Base-by-base conservation (phyloP, 2,797 vertebrate genomes). In the Macropodus opercularis region DNA sequence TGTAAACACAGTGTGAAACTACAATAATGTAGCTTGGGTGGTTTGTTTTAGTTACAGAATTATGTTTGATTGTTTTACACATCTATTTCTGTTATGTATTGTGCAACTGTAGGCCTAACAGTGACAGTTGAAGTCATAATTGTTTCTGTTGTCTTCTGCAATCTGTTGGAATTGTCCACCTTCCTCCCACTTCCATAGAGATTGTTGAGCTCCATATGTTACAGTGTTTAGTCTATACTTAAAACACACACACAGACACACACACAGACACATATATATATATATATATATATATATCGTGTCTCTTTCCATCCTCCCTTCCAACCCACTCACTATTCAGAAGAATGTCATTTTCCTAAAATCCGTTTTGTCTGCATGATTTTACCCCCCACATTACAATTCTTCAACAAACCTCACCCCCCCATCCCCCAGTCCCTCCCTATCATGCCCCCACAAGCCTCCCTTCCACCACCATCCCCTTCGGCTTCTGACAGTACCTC, bases 401-500 rank as follows among this genome's bases (percentile, higher is more conserved):
- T 80, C 59, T 82, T 76, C 64, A 78, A 70, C 71, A 35, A 67
- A 64, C 56, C 68, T 68, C 23, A 48, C 52, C 10, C 10, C 51
- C 50, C n/a, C n/a, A n/a, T 67, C 31, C 39, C 34, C 23, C 1
- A 4, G 36, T 72, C 66, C 71, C 79, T 63, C 75, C 61, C 58
- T 15, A 14, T 54, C 32, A n/a, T 74, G 35, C 67, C 69, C 73
- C 62, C 15, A 3, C 53, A 69, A 64, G 59, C 75, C 68, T 63
- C 42, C 65, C 77, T 73, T 57, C 72, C 64, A 65, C 62, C 54
- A 41, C 36, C 44, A 64, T 60, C 75, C 73, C 79, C 71, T 67
- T 68, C 48, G 62, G 81, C 83, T 79, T 80, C 85, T 92, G 89
- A 91, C 87, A 91, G 88, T 81, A 81, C 75, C 88, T 66, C 89